Conservation (phyloP, 2,797 vertebrate genomes). For the Diplodus puntazzo region DNA sequence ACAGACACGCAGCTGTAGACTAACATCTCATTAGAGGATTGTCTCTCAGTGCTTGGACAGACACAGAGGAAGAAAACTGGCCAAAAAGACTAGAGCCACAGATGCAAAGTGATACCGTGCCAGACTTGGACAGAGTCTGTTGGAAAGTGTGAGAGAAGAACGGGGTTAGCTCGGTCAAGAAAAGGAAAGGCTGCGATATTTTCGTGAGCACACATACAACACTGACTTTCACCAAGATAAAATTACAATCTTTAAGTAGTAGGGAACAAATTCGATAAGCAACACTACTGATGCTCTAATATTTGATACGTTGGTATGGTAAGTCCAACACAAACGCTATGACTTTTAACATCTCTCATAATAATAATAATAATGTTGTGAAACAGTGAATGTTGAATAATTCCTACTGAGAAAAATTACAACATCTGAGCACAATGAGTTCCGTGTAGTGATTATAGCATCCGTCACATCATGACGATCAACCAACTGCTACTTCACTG, state of each 20-base stretch:
- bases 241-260: background rate
- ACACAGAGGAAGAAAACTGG: conserved; percentile 79
- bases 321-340: conserved; percentile 11
- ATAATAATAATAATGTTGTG: too few relatives aligned
- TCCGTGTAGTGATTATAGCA: conserved; percentile 12
- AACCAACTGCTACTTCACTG: conserved; percentile 18
- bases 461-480: background rate
- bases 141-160: conserved; percentile 80
- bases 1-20: conserved; percentile 14
- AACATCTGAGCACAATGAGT: background rate
- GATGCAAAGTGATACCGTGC: conserved; percentile 82
- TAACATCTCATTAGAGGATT: conserved; percentile 59
- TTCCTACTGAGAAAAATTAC: background rate
- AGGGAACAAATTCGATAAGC: background rate
- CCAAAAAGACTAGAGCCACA: conserved; percentile 62
- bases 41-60: conserved; percentile 61
- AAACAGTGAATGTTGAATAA: background rate
- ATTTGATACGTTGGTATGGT: conserved; percentile 11
- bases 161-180: conserved; percentile 54
- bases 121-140: conserved; percentile 86
- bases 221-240: background rate
- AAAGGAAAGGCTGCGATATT: conserved; percentile 24
- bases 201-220: conserved; percentile 5
- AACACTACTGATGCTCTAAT: background rate
- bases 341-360: background rate